Conservation (phyloP, 53 echinoderm and acorn worm species). For the Arbacia lixula region DNA sequence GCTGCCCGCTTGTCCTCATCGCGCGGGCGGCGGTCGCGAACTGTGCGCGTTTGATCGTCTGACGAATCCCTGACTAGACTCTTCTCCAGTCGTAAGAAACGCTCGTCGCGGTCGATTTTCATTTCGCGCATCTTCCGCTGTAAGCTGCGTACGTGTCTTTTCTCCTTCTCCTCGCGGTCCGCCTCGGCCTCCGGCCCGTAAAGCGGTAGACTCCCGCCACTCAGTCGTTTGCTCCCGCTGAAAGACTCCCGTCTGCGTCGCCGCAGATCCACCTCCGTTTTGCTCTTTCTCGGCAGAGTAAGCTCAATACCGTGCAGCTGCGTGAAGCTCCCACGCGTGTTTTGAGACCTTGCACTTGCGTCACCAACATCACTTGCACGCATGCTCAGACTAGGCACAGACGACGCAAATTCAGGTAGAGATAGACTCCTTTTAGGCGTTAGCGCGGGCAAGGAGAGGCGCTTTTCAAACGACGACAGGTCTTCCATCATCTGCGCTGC, state of each 20-base stretch:
- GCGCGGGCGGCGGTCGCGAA: too few relatives aligned
- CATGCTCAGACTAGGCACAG: constrained; percentile 12
- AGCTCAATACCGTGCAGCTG: constrained; percentile 71
- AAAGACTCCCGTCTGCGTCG: neutral
- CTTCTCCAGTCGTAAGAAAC: constrained; percentile 61
- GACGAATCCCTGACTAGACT: constrained; percentile 34
- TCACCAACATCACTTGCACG: neutral
- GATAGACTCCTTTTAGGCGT: constrained; percentile 38
- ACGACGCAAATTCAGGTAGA: constrained; percentile 35
- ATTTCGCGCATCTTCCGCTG: constrained; percentile 58
- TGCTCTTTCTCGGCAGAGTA: constrained; percentile 17
- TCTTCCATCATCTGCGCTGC: constrained; percentile 64
- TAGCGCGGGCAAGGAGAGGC: constrained; percentile 9
- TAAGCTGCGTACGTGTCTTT: constrained; percentile 52
- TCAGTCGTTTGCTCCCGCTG: constrained; percentile 1
- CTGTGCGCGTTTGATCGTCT: too few relatives aligned
- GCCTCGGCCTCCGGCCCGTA: constrained; percentile 78
- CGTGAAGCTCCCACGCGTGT: constrained; percentile 32
- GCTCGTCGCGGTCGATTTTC: constrained; percentile 63
- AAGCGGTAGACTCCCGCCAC: constrained; percentile 65
- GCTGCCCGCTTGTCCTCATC: too few relatives aligned
- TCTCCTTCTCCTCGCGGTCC: constrained; percentile 62
- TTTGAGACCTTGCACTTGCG: neutral
- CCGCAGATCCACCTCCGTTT: constrained; percentile 6
- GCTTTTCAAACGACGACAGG: constrained; percentile 19